Conservation (phyloP, 2,113 vertebrate species). For the Pseudorhombus dupliciocellatus region DNA sequence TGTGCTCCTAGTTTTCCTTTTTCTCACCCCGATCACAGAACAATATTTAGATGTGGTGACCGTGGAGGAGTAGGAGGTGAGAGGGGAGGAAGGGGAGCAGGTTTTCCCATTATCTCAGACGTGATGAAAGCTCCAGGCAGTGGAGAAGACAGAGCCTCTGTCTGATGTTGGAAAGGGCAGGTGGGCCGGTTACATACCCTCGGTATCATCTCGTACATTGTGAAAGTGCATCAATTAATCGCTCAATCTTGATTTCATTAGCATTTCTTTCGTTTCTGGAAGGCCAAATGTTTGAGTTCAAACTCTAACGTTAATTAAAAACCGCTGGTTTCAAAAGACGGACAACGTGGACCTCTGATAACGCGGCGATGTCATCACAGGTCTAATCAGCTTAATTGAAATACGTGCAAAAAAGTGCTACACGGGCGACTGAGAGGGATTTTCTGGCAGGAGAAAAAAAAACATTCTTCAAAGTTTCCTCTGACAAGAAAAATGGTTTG, state of each 20-base stretch:
- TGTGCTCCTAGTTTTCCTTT: conserved; percentile 64
- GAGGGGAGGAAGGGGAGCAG: conserved; percentile 49
- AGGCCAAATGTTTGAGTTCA: neutral
- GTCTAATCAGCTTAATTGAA: conserved; percentile 67
- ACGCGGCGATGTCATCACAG: conserved; percentile 28
- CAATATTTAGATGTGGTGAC: conserved; percentile 81
- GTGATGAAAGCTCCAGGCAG: conserved; percentile 45
- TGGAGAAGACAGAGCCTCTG: conserved; percentile 12
- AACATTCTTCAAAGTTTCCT: conserved; percentile 65
- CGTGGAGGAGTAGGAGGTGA: conserved; percentile 32
- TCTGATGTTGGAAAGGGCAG: neutral
- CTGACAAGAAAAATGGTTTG: conserved; percentile 64
- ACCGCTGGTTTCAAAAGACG: neutral
- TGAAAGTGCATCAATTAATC: neutral
- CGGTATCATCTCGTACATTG: neutral
- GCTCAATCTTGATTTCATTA: neutral
- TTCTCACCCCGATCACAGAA: conserved; percentile 80
- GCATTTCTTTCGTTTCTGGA: neutral
- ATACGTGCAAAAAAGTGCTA: conserved; percentile 55
- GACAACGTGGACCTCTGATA: neutral
- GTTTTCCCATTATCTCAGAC: conserved; percentile 81
- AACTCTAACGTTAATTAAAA: neutral
- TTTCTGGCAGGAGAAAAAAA: conserved; percentile 26
- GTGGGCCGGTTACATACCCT: neutral
- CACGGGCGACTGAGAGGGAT: conserved; percentile 50